phyloP scores from a whole-genome alignment of 2,888 invertebrate genomes.

The Pocota personata region DNA sequence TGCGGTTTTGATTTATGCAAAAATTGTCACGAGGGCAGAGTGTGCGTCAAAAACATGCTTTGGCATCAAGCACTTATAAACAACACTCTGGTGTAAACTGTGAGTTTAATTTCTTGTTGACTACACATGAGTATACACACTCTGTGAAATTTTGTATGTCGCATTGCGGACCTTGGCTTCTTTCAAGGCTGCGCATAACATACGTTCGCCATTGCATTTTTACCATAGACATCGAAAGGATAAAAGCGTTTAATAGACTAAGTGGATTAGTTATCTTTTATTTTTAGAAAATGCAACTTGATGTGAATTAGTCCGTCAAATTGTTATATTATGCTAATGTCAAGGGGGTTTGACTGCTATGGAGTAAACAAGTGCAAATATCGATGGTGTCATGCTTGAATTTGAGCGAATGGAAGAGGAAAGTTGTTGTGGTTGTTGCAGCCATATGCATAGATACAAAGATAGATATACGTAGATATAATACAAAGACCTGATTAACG shows the following conservation, averaged over 20 bases:
- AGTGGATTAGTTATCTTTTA: background rate
- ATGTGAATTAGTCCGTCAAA: slow-evolving; percentile 11
- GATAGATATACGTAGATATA: too few relatives aligned
- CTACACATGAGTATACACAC: background rate
- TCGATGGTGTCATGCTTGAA: background rate
- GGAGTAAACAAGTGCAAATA: background rate
- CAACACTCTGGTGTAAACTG: background rate
- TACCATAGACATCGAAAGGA: slow-evolving; percentile 15
- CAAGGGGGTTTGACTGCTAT: slow-evolving; percentile 3
- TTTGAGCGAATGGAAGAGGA: background rate
- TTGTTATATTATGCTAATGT: slow-evolving; percentile 28
- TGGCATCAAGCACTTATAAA: background rate
- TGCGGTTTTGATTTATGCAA: slow-evolving; percentile 11
- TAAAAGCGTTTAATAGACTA: background rate
- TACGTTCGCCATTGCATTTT: background rate
- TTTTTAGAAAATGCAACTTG: background rate
- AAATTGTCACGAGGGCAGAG: background rate
- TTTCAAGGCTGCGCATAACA: slow-evolving; percentile 13
- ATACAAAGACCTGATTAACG: too few relatives aligned
- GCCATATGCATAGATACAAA: background rate
- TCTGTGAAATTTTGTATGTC: background rate
- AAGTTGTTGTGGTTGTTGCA: background rate
- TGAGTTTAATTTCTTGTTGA: background rate
- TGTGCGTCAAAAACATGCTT: slow-evolving; percentile 31
- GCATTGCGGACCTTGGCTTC: slow-evolving; percentile 32